Evolutionary conservation across 2,113 vertebrate species (phyloP).

Genomic region (Periophthalmodon schlosseri): DNA sequence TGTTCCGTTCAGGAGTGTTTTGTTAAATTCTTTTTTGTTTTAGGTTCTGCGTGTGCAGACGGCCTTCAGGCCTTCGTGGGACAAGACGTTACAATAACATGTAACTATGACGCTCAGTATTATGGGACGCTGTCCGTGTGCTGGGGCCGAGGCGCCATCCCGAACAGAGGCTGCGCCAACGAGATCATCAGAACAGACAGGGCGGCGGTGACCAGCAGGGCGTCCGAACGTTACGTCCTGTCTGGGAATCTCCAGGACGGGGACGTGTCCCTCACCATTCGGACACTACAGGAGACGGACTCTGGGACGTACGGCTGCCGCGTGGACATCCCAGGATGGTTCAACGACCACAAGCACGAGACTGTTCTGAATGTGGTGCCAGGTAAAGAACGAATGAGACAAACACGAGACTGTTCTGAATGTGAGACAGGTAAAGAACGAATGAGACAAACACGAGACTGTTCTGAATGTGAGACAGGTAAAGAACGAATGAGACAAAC

Average conservation of each 20-base stretch:
- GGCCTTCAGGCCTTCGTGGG: constrained; percentile 50
- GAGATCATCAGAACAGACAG: constrained; percentile 62
- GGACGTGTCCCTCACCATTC: constrained; percentile 71
- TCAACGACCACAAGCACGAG: constrained; percentile 71
- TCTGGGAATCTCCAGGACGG: constrained; percentile 43
- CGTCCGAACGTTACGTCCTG: constrained; percentile 61
- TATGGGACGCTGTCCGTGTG: constrained; percentile 56
- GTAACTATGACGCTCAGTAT: constrained; percentile 53
- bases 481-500: no score
- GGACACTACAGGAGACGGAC: constrained; percentile 51
- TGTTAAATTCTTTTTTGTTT: background rate
- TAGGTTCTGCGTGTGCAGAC: constrained; percentile 29
- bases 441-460: no score
- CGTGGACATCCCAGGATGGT: constrained; percentile 72
- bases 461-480: no score
- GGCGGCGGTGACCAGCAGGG: constrained; percentile 31
- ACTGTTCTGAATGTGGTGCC: constrained; percentile 63
- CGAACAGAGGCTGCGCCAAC: constrained; percentile 52
- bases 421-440: no score
- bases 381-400: constrained; percentile 22
- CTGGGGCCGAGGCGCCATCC: constrained; percentile 68
- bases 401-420: no score
- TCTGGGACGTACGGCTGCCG: constrained; percentile 71
- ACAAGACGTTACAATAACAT: constrained; percentile 53
- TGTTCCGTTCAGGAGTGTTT: background rate